Percentiles rank a stretch among this genome's conserved stretches.
phyloP scores from a whole-genome alignment of 1,140 invertebrate species.

The Lepidotrigona ventralis region DNA sequence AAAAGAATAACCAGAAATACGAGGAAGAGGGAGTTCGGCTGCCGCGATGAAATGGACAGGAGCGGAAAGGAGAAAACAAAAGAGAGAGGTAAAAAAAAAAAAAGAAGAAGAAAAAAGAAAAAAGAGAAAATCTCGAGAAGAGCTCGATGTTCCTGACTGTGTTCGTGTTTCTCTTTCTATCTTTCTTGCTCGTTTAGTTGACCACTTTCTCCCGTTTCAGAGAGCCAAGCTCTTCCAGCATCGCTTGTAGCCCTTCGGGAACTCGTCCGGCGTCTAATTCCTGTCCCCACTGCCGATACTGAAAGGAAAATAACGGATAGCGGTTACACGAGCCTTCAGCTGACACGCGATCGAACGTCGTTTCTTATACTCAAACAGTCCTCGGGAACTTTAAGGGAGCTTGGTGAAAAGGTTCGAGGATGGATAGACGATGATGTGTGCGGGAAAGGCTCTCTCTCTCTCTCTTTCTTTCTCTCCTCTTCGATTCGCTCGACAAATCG shows the following conservation, averaged over 20 bases:
- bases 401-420: not conserved
- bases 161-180: constrained; percentile 28
- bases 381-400: not conserved
- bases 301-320: constrained; percentile 72
- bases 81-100: too few species aligned
- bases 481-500: not conserved
- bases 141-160: constrained; percentile 46
- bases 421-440: not conserved
- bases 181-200: constrained; percentile 47
- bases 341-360: constrained; percentile 1
- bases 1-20: not conserved
- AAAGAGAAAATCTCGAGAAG: constrained; percentile 7
- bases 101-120: too few species aligned
- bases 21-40: constrained; percentile 15
- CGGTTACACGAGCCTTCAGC: constrained; percentile 18
- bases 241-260: constrained; percentile 87
- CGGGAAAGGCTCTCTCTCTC: not conserved
- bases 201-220: constrained; percentile 82
- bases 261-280: constrained; percentile 89
- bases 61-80: too few species aligned
- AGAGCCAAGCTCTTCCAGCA: constrained; percentile 86
- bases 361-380: constrained; percentile 17
- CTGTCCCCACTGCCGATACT: constrained; percentile 90
- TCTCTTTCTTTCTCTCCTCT: not conserved
- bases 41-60: not conserved